These are phyloP conservation scores for Rhabdomys pumilio DNA, from an alignment of 2,797 vertebrate species.

Conservation along the genomic window DNA sequence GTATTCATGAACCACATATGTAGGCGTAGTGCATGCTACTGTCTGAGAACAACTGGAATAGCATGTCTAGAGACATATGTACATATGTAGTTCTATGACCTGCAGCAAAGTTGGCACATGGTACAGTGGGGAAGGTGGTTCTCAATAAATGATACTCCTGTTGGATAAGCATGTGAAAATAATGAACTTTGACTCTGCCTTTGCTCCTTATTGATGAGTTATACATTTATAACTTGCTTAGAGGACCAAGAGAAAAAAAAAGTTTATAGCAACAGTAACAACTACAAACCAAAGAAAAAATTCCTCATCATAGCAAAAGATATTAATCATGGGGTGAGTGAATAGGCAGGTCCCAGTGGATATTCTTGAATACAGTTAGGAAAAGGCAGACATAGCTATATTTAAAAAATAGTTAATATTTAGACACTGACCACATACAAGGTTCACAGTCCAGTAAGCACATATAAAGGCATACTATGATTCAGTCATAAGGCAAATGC, in stretches of 20 bases:
- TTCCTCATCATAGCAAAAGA: not conserved
- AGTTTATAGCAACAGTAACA: not conserved
- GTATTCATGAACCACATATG: not conserved
- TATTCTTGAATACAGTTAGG: not conserved
- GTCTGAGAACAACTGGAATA: not conserved
- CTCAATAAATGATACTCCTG: not conserved
- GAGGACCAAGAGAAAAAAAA: not conserved
- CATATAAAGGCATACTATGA: not conserved
- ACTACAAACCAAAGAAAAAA: not conserved
- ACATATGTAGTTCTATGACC: not conserved
- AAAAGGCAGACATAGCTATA: not conserved
- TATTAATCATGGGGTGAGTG: not conserved
- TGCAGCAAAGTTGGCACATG: not conserved
- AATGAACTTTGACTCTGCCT: not conserved
- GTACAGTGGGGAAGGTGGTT: not conserved
- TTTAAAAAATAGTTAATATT: not conserved
- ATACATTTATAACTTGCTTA: not conserved
- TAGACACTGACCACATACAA: slow-evolving; percentile 9
- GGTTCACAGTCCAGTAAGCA: not conserved
- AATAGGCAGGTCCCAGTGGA: not conserved
- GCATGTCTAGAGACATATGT: not conserved
- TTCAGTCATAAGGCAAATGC: not conserved
- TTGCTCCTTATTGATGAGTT: not conserved
- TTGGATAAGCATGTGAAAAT: not conserved
- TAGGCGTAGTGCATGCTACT: not conserved